Percentiles rank a stretch among this genome's conserved stretches.
phyloP scores from a whole-genome alignment of 2,113 vertebrate genomes.

The Pheucticus melanocephalus region DNA sequence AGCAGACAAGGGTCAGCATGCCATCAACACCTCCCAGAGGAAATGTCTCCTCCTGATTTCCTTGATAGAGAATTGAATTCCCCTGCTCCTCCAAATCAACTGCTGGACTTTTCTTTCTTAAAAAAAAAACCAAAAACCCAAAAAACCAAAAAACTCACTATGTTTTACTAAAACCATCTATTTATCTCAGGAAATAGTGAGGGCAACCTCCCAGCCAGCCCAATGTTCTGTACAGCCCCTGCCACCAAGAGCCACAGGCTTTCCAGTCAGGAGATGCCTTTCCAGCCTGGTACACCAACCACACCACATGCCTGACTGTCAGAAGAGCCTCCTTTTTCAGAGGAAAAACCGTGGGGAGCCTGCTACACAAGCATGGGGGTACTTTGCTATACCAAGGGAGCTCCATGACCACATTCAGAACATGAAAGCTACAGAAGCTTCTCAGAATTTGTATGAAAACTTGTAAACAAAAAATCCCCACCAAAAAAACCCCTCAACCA shows the following conservation, averaged over 20 bases:
- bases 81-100: background rate
- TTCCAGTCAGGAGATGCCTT: background rate
- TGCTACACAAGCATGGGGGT: background rate
- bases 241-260: background rate
- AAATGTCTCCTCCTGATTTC: background rate
- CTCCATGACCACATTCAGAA: background rate
- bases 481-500: too few relatives aligned
- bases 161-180: background rate
- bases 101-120: background rate
- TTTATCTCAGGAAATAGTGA: background rate
- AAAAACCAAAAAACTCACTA: background rate
- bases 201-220: background rate
- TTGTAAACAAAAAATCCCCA: background rate
- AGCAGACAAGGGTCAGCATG: background rate
- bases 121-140: background rate
- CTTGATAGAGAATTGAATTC: background rate
- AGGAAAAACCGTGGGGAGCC: background rate
- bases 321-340: background rate
- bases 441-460: background rate
- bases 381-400: background rate
- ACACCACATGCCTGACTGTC: fast-evolving
- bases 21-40: background rate
- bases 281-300: background rate
- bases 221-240: background rate
- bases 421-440: background rate